phyloP scores from a whole-genome alignment of 2,113 vertebrate species.

The Ovibos moschatus region DNA sequence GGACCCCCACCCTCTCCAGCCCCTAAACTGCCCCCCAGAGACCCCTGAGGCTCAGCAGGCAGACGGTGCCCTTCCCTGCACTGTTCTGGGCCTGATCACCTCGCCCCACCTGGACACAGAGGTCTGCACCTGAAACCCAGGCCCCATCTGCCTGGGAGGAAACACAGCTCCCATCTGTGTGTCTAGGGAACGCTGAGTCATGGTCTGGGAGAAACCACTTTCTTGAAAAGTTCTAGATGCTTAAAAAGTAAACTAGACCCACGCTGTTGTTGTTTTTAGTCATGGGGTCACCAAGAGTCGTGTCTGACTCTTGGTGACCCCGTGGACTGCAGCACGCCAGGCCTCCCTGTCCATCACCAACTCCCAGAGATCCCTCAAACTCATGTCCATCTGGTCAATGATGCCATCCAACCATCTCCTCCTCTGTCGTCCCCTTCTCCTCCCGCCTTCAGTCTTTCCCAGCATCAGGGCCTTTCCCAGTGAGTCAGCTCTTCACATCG shows the following conservation, averaged over 20 bases:
- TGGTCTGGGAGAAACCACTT: background rate
- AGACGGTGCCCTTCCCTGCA: rapidly evolving
- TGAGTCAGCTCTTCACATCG: background rate
- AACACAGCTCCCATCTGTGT: rapidly evolving
- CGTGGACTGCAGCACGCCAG: background rate
- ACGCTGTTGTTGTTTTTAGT: background rate
- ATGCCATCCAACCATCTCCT: background rate
- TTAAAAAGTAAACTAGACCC: background rate
- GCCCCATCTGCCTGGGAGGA: rapidly evolving
- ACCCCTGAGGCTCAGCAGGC: rapidly evolving
- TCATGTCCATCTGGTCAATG: background rate
- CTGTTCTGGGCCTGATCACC: too few species aligned
- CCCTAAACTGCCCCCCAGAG: rapidly evolving
- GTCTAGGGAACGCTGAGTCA: background rate
- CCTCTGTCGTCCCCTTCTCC: background rate
- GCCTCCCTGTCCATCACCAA: background rate
- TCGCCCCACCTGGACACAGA: background rate
- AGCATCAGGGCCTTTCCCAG: background rate
- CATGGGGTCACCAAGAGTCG: background rate
- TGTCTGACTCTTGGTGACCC: background rate
- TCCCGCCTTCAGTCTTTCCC: background rate
- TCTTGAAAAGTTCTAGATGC: background rate
- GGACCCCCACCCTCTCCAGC: background rate
- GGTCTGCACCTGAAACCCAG: too few species aligned
- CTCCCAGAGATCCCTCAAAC: background rate